These are phyloP conservation scores for Drosophila fungiperda DNA, from an alignment of 2,888 invertebrate genomes.

Conservation along the genomic window DNA sequence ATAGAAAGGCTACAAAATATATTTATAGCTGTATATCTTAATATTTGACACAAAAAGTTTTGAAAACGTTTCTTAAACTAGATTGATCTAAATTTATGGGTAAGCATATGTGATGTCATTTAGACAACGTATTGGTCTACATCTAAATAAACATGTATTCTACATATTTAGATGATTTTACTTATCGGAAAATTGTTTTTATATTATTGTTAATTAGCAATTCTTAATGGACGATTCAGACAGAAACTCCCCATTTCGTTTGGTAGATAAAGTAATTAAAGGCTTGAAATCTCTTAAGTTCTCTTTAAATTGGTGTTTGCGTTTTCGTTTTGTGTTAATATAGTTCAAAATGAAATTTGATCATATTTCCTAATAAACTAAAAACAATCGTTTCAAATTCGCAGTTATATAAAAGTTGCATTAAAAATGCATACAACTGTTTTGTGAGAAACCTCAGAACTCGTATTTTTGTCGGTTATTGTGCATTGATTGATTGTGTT, in stretches of 20 bases:
- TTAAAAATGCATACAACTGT: constrained; percentile 64
- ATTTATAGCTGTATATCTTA: constrained; percentile 47
- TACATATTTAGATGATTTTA: constrained; percentile 35
- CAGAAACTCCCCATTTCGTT: constrained; percentile 45
- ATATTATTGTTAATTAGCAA: constrained; percentile 34
- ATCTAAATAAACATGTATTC: constrained; percentile 38
- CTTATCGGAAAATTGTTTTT: constrained; percentile 24
- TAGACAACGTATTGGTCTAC: constrained; percentile 55
- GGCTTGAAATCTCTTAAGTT: constrained; percentile 58
- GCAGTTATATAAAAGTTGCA: constrained; percentile 53
- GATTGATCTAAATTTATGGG: constrained; percentile 22
- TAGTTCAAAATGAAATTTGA: constrained; percentile 63
- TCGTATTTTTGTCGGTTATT: constrained; percentile 24
- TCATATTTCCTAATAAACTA: constrained; percentile 46
- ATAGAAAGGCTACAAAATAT: constrained; percentile 60
- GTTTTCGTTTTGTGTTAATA: constrained; percentile 47
- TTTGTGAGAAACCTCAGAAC: constrained; percentile 57
- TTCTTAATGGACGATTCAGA: constrained; percentile 64
- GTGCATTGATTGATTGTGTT: constrained; percentile 4
- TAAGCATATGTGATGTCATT: constrained; percentile 32
- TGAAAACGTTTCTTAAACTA: constrained; percentile 55
- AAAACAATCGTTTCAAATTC: constrained; percentile 38
- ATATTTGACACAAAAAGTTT: constrained; percentile 67
- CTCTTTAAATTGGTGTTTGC: constrained; percentile 66
- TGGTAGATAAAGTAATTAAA: constrained; percentile 83